Base-by-base conservation (phyloP, 2,113 vertebrate genomes). In the Calonectris borealis region DNA sequence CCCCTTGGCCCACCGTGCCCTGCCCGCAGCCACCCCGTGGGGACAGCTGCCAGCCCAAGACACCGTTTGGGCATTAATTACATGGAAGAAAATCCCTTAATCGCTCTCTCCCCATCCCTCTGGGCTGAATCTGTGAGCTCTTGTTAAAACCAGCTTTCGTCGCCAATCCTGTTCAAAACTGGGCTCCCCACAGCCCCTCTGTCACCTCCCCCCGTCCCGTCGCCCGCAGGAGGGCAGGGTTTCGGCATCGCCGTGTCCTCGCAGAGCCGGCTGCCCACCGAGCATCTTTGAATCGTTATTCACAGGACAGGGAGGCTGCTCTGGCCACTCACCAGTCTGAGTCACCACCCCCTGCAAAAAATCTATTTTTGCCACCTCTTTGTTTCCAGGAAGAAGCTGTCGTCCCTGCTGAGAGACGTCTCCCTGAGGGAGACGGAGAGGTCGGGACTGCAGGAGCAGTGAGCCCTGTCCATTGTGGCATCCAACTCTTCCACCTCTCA, bases 221-320 rank as follows among this genome's bases (percentile, higher is more conserved):
- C 7, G 2, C 12, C 1, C 2, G 2, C 34, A 60, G 68, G 52
- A 60, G 49, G 36, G n/a, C 55, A 51, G n/a, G 46, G 31, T 57
- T 81, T 69, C 0, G 1, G n/a, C 46, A 36, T 54, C 22, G 8
- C 20, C 0, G 0, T 0, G 1, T 93, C 55, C 51, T 52, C 6
- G 2, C 5, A 2, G 54, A 65, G 49, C 49, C 0, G 0, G 61
- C 72, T 84, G 83, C 83, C 61, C 75, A 42, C 22, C 0, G 2
- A 81, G 69, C 38, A 26, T 54, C 85, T 84, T 18, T 42, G 36
- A 44, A 25, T 54, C 10, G 13, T 44, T 61, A 52, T 94, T 94
- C 25, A 19, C 4, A 13, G 90, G 95, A 62, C 77, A 22, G 64
- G 51, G 57, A 88, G 34, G 71, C 75, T 68, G 71, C 90, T 71